phyloP scores from a whole-genome alignment of 2,888 invertebrate genomes.

The Euplagia quadripunctaria region DNA sequence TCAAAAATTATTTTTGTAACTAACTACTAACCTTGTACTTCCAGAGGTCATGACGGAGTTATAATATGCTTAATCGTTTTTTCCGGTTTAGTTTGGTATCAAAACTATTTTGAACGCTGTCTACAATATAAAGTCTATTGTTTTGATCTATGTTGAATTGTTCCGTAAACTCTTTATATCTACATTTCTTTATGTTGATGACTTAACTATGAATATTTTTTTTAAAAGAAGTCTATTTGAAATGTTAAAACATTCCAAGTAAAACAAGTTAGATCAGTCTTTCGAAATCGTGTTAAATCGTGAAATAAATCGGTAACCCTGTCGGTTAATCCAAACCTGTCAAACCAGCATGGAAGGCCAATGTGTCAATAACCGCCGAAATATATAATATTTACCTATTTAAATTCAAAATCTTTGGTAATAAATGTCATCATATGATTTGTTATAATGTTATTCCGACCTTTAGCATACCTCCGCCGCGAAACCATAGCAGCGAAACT shows the following conservation, averaged over 20 bases:
- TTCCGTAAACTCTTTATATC: background rate
- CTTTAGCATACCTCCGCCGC: background rate
- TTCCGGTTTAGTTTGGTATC: background rate
- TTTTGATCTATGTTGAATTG: background rate
- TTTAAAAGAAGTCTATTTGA: background rate
- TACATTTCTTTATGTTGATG: background rate
- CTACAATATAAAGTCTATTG: too few relatives aligned
- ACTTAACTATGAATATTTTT: too few relatives aligned
- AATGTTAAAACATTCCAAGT: background rate
- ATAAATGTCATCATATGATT: background rate
- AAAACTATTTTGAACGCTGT: background rate
- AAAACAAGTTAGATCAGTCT: background rate
- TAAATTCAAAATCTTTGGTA: background rate
- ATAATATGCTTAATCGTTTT: too few relatives aligned
- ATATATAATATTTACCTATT: background rate
- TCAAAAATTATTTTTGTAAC: too few relatives aligned
- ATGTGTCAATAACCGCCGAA: too few relatives aligned
- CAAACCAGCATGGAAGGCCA: background rate
- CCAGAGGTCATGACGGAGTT: too few relatives aligned
- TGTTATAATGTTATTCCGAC: background rate
- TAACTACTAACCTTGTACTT: too few relatives aligned
- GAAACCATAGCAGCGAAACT: background rate
- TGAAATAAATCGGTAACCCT: too few relatives aligned
- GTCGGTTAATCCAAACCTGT: background rate
- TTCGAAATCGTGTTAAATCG: background rate